Base-by-base conservation (phyloP, 1,140 invertebrate species). In the Atta texana region DNA sequence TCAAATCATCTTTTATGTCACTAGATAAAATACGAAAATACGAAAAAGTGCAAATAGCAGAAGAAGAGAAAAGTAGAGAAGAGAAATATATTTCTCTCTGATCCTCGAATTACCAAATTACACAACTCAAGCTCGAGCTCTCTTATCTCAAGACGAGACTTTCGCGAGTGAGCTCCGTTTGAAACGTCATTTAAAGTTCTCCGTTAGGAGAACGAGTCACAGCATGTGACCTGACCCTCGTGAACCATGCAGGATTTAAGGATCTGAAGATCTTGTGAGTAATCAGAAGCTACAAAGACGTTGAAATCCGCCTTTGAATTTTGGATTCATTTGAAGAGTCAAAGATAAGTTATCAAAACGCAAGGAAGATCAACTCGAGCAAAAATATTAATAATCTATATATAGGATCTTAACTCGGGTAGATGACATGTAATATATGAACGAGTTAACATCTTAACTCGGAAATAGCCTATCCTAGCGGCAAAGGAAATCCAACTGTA, bases 81-180 rank as follows among this genome's bases (percentile, higher is more conserved):
- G 16, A 31, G 21, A 76, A 59, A 89, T 86, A 89, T 89, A 89
- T 89, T 76, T 81, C 69, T 61, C 21, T 51, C 24, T 75, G 81
- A 89, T 88, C 87, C 53, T 69, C 24, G 76, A 86, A 89, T 89
- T 86, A 86, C 76, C 84, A 76, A 89, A 89, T 89, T 89, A 89
- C 86, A 72, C 88, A 53, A 89, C 61, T 85, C 53, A 53, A 59
- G 39, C 57, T 51, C 71, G 4, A 7, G 21, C 24, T 74, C 72
- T 76, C 85, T 71, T 85, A 76, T 72, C 44, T 55, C 51, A 39
- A 28, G 34, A 59, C 68, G 84, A 72, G 77, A 90, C 68, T 86
- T 78, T 66, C 66, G 21, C 71, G 61, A 76, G 39, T 39, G 71
- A 77, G 61, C 75, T 63, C 28, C 53, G 75, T 88, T 88, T 78